phyloP scores from a whole-genome alignment of 2,888 invertebrate genomes.

The Taphrorychus bicolor region DNA sequence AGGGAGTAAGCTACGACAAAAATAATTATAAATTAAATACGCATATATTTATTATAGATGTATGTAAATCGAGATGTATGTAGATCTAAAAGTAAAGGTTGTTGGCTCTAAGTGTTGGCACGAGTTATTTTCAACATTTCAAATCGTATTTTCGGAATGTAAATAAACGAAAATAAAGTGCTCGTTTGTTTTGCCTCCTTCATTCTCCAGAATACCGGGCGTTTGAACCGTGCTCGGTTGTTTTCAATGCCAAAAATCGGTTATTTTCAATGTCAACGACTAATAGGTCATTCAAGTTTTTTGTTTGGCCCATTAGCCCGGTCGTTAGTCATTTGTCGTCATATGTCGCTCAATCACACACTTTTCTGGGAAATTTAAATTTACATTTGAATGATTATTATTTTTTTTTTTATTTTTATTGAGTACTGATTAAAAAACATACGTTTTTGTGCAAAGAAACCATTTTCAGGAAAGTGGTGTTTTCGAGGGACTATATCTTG shows the following conservation, averaged over 20 bases:
- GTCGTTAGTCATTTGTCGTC: neutral
- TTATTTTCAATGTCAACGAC: conserved; percentile 9
- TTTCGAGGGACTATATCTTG: no score
- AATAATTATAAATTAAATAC: no score
- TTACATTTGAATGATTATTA: no score
- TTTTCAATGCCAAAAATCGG: conserved; percentile 22
- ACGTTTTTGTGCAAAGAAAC: no score
- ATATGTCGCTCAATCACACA: neutral
- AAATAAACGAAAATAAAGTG: conserved; percentile 28
- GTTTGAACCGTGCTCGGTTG: conserved; percentile 13
- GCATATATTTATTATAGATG: no score
- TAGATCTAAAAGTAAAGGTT: conserved; percentile 12
- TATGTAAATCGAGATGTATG: no score
- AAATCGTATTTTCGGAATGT: conserved; percentile 27
- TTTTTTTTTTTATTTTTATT: no score
- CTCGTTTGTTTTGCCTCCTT: conserved; percentile 23
- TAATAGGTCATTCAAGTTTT: neutral
- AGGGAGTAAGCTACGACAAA: no score
- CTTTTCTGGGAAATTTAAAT: neutral
- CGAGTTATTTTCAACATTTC: conserved; percentile 17
- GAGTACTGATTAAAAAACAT: no score
- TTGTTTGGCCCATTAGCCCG: neutral
- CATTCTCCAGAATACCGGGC: conserved; percentile 15
- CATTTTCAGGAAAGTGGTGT: no score
- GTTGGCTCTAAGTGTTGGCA: conserved; percentile 24